Evolutionary conservation across 2,113 vertebrate genomes (phyloP).

Genomic region (Cynopterus brachyotis): DNA sequence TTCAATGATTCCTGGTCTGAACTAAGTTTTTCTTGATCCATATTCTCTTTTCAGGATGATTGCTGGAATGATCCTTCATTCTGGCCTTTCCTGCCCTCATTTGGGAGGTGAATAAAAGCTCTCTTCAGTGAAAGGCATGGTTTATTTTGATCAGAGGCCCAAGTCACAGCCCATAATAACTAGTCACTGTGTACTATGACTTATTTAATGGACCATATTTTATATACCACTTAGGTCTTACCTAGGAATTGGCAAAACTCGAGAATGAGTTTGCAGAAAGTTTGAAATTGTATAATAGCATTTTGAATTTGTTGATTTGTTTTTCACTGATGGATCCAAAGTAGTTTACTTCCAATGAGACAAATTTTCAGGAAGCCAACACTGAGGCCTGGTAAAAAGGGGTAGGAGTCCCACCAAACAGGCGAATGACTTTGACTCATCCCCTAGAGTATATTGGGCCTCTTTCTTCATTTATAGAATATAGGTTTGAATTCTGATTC

Average conservation of each 20-base stretch:
- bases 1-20: background rate
- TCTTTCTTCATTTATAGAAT: background rate
- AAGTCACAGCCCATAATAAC: slow-evolving; percentile 16
- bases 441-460: background rate
- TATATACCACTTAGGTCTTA: background rate
- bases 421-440: background rate
- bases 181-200: background rate
- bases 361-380: background rate
- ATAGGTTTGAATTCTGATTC: background rate
- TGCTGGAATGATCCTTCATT: background rate
- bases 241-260: background rate
- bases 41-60: background rate
- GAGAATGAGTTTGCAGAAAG: slow-evolving; percentile 31
- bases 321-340: slow-evolving; percentile 17
- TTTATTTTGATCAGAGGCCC: slow-evolving; percentile 45
- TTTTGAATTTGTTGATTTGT: slow-evolving; percentile 9
- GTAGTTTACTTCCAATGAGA: background rate
- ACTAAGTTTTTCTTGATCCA: slow-evolving; percentile 5
- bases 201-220: slow-evolving; percentile 30
- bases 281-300: slow-evolving; percentile 29
- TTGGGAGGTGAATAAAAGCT: background rate
- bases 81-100: background rate
- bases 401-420: background rate
- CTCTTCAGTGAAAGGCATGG: background rate
- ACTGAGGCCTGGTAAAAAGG: background rate